Base-by-base conservation (phyloP, 2,113 vertebrate genomes). In the Bufo bufo region DNA sequence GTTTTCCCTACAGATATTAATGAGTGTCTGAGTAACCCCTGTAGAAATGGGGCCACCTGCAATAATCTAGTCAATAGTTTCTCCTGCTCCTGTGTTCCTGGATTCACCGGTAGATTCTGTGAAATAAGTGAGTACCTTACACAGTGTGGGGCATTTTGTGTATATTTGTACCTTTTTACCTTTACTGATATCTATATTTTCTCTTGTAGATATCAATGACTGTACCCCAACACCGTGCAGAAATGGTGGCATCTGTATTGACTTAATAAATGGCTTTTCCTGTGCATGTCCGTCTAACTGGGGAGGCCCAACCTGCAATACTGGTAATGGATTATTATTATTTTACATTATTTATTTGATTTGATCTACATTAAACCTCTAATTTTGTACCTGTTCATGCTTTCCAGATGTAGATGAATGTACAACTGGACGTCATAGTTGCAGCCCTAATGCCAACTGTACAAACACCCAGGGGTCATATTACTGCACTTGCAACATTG, bases 331-430 rank as follows among this genome's bases (percentile, higher is more conserved):
- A 85, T 66, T 54, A 66, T 80, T 43, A 49, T 63, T 59, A 33
- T 77, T 16, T 33, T 52, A 14, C 3, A 12, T 58, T 33, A 33
- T 33, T 33, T 33, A 33, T 33, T 33, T 33, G 33, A 33, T 33
- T 33, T 33, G 33, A 33, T 33, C 33, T 33, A 33, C 33, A 33
- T 47, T 54, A 19, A 56, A 5, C 5, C 19, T 72, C 8, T 75
- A 9, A 50, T 10, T 56, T 59, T 12, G 6, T 43, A 43, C 33
- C 49, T 12, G 10, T 61, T 56, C 50, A 9, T 82, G 69, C 17
- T 45, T 82, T 82, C 49, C 72, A 84, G 87, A 88, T 88, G 87
- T 88, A 23, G 16, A 88, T 88, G 87, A 88, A 66, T 88, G 87
- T 56, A 1, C 3, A 13, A 66, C 6, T 9, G 80, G 81, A 20